phyloP scores from a whole-genome alignment of 2,888 invertebrate species.

The Harmothoe impar region DNA sequence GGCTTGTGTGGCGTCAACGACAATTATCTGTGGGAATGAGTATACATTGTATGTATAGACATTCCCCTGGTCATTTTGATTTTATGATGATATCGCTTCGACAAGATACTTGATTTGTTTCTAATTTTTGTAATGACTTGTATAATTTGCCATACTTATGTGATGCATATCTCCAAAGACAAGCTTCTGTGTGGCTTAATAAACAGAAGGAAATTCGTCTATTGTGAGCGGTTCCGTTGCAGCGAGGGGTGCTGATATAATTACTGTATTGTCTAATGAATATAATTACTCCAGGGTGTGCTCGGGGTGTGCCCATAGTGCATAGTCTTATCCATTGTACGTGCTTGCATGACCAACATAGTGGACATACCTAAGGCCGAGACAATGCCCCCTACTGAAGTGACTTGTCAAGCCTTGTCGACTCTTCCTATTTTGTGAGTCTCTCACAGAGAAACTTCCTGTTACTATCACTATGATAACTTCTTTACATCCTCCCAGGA shows the following conservation, averaged over 20 bases:
- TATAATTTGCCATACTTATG: conserved; percentile 42
- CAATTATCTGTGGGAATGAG: neutral
- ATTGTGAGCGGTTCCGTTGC: conserved; percentile 4
- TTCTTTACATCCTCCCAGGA: neutral
- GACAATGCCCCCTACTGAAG: neutral
- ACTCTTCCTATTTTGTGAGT: neutral
- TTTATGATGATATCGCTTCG: conserved; percentile 38
- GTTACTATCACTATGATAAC: neutral
- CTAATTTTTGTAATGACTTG: conserved; percentile 22
- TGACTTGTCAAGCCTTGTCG: conserved; percentile 1
- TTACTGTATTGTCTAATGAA: neutral
- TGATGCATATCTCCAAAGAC: conserved; percentile 6
- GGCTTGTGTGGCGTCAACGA: conserved; percentile 42
- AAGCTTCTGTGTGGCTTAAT: neutral
- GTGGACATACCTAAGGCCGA: neutral
- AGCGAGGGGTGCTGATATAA: conserved; percentile 23
- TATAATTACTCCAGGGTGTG: neutral
- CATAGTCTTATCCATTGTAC: neutral
- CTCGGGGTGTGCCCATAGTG: neutral
- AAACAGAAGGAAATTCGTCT: neutral
- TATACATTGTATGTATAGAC: neutral
- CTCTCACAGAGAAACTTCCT: neutral
- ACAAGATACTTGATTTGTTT: conserved; percentile 47
- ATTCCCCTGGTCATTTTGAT: neutral
- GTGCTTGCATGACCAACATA: conserved; percentile 29